Conservation (phyloP, 2,113 vertebrate genomes). For the Psephotus haematonotus region DNA sequence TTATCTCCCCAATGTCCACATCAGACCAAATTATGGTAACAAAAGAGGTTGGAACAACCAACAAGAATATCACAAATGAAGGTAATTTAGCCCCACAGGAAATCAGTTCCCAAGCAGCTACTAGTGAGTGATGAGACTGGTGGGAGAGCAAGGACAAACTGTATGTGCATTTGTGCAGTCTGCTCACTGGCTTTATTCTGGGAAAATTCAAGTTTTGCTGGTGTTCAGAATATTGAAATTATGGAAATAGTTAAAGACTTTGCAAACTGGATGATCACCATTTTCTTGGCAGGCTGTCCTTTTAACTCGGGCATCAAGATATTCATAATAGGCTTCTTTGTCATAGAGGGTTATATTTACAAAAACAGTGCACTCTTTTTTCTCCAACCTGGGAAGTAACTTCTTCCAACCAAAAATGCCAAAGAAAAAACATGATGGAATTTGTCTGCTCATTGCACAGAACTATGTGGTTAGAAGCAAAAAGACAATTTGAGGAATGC, state of each 20-base stretch:
- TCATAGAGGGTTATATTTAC: neutral
- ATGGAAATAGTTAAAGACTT: neutral
- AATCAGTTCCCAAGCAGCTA: neutral
- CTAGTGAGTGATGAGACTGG: neutral
- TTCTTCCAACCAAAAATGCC: neutral
- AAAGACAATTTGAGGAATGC: neutral
- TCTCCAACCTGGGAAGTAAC: neutral
- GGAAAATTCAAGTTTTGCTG: neutral
- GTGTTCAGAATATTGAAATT: neutral
- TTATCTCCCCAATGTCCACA: neutral
- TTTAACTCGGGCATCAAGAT: neutral
- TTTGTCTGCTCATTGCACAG: neutral
- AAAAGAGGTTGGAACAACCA: neutral
- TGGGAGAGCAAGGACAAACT: neutral
- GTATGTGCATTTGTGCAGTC: fast-evolving
- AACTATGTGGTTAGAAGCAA: neutral
- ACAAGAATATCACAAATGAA: neutral
- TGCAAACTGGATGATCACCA: neutral
- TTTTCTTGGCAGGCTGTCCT: slow-evolving; percentile 31
- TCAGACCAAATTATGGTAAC: neutral
- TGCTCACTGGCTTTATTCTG: neutral
- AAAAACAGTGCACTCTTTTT: neutral
- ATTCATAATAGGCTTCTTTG: neutral
- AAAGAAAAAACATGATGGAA: neutral
- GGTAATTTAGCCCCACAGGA: neutral